Conservation (phyloP, 2,113 vertebrate species). For the Hemichromis elongatus region DNA sequence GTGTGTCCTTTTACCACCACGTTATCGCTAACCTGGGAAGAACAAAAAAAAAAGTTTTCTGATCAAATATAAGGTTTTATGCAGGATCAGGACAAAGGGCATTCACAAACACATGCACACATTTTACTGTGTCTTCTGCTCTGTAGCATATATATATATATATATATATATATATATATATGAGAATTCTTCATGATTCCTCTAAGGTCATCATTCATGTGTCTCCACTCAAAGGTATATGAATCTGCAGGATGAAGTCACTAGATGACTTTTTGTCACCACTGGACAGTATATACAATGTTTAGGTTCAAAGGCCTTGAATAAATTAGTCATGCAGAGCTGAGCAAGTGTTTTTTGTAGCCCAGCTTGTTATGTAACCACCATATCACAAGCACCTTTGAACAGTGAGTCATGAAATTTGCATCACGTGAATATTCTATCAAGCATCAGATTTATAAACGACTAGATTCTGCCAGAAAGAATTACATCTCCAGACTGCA, state of each 20-base stretch:
- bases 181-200: too few species aligned
- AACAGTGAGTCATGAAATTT: not conserved
- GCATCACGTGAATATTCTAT: not conserved
- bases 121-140: too few species aligned
- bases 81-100: not conserved
- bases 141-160: too few species aligned
- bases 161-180: too few species aligned
- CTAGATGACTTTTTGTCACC: not conserved
- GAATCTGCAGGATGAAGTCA: not conserved
- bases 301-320: not conserved
- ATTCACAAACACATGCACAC: too few species aligned
- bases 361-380: not conserved
- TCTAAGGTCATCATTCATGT: not conserved
- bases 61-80: not conserved
- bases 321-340: not conserved
- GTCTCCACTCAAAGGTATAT: not conserved
- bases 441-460: not conserved
- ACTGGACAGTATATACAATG: not conserved
- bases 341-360: not conserved
- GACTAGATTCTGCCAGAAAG: not conserved
- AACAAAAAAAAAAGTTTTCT: not conserved
- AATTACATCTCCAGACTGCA: not conserved
- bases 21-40: too few species aligned
- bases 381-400: rapidly evolving
- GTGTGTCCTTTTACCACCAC: too few species aligned